Evolutionary conservation across 2,113 vertebrate genomes (phyloP), one percentile per base, ranked within the genome.

Genomic region (Hiodon tergisus): DNA sequence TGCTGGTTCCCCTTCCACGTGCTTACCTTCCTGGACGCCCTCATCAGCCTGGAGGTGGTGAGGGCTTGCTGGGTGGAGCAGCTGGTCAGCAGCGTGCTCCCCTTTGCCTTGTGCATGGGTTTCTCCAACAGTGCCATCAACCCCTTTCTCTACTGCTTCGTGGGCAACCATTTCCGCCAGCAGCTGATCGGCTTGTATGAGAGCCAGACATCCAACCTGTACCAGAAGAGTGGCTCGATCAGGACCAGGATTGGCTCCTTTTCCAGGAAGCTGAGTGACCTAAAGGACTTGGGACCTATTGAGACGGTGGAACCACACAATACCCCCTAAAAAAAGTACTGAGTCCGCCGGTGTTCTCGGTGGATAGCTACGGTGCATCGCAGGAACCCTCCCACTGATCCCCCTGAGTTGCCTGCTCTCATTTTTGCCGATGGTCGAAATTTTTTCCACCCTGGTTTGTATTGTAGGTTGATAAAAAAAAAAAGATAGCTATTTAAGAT

Each of bases 1-100:
- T 95, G 95, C 84, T 98, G 95, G 95, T 93, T 98, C 67, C 95
- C 95, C 0, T 98, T 97, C 83, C 94, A 98, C 58, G 76, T 90
- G 0, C 67, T 98, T 67, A 94, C 93, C 0, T 94, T 98, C 78
- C 50, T 98, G 80, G 89, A 92, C 3, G 84, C 93, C 1, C 82
- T 98, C 76, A 74, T 75, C 50, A 88, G 77, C 57, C 68, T 94
- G 76, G 83, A 82, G 6, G 8, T 92, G 83, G 77, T 94, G 67
- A 78, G 76, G 61, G 84, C 87, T 81, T 98, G 96, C 71, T 80
- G 84, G n/a, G 80, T 91, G 17, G 74, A 79, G 0, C 88, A 88
- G 72, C 54, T 82, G 69, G 86, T 95, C 0, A 78, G 89, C 16
- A 86, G 79, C 0, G 85, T 88, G 0, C 86, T 93, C 77, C 93